Conservation (phyloP, 2,888 invertebrate genomes). For the Troglohyphantes excavatus region DNA sequence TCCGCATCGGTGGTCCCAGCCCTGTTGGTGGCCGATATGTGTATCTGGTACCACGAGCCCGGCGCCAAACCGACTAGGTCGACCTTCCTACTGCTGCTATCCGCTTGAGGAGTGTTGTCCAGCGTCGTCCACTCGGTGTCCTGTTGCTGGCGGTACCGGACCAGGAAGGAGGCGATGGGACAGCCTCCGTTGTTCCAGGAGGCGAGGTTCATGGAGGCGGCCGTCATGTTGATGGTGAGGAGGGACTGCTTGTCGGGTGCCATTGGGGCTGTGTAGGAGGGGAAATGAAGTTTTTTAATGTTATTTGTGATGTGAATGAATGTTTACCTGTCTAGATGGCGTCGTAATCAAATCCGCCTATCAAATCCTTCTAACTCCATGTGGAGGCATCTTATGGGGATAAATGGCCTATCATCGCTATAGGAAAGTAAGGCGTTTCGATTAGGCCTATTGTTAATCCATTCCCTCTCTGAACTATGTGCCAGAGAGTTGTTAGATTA, state of each 20-base stretch:
- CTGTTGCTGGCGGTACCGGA: conserved; percentile 80
- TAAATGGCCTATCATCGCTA: too few species aligned
- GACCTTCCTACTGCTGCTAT: conserved; percentile 75
- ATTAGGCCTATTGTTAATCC: too few species aligned
- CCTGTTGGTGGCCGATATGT: conserved; percentile 83
- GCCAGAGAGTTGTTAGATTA: too few species aligned
- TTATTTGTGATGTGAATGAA: too few species aligned
- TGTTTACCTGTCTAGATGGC: too few species aligned
- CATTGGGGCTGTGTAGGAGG: conserved; percentile 82
- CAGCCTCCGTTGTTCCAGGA: conserved; percentile 83
- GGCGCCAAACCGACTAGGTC: conserved; percentile 81
- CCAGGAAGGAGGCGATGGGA: conserved; percentile 81
- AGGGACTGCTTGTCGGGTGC: conserved; percentile 82
- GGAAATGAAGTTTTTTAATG: background rate
- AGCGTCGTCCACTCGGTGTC: conserved; percentile 80
- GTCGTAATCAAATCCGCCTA: too few species aligned
- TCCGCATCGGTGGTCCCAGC: conserved; percentile 83
- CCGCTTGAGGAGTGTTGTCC: conserved; percentile 50
- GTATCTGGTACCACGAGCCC: conserved; percentile 83
- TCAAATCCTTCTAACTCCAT: too few species aligned
- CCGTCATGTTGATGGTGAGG: conserved; percentile 82
- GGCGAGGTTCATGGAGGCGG: conserved; percentile 82
- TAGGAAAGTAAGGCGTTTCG: too few species aligned
- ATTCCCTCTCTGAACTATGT: too few species aligned
- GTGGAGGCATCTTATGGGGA: too few species aligned